Percentiles rank a stretch among this genome's conserved stretches.
Evolutionary conservation across 2,797 vertebrate species (phyloP).

Genomic region (Schizothorax lantsangensis): DNA sequence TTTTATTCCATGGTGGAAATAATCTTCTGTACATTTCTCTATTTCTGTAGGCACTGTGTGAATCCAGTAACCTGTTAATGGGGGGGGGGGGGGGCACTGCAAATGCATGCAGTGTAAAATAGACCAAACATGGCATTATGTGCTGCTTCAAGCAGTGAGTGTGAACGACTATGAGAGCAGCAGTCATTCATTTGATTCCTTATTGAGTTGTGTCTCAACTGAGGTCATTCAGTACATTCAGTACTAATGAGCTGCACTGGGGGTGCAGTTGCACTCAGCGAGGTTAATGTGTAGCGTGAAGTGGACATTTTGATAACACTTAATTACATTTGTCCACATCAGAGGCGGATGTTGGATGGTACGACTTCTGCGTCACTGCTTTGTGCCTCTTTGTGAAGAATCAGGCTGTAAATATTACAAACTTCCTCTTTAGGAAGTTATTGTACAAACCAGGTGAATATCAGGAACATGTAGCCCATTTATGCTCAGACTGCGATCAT

Average conservation of each 20-base stretch:
- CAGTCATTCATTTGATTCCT: conserved; percentile 15
- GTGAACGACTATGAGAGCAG: neutral
- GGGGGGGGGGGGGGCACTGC: neutral
- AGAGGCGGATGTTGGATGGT: conserved; percentile 37
- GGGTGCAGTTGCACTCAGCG: conserved; percentile 31
- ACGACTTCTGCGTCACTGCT: conserved; percentile 28
- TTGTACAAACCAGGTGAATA: neutral
- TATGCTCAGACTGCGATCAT: neutral
- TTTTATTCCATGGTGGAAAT: neutral
- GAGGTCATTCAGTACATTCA: conserved; percentile 41
- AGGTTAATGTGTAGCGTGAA: conserved; percentile 50
- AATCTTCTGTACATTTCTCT: neutral
- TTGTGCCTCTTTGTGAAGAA: conserved; percentile 30
- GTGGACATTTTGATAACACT: conserved; percentile 50
- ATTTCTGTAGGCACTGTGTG: neutral
- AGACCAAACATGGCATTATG: neutral
- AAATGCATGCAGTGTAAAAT: neutral
- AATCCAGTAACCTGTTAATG: conserved; percentile 13
- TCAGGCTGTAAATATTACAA: conserved; percentile 13
- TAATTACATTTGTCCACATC: conserved; percentile 52
- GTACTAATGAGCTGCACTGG: conserved; percentile 32
- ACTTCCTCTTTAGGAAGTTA: neutral
- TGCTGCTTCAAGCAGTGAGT: conserved; percentile 70
- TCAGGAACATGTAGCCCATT: neutral
- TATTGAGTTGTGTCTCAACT: conserved; percentile 23